Conservation (phyloP, 2,888 invertebrate genomes). For the Mellilla xanthometata region DNA sequence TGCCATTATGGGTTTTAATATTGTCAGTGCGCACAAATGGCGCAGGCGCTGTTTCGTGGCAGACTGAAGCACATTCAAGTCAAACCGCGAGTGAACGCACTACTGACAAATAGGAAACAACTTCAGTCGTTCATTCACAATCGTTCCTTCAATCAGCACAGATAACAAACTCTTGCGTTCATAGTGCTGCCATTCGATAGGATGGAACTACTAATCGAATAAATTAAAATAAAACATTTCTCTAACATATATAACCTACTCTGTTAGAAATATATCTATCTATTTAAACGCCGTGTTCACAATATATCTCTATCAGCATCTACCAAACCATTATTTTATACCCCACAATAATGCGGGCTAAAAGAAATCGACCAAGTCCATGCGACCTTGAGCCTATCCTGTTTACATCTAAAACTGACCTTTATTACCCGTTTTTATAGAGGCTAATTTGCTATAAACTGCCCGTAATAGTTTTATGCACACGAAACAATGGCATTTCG, state of each 20-base stretch:
- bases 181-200: too few relatives aligned
- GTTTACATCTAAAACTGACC: conserved; percentile 15
- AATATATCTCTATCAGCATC: conserved; percentile 2
- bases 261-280: not conserved
- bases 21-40: too few relatives aligned
- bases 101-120: too few relatives aligned
- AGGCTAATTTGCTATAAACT: conserved; percentile 21
- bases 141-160: too few relatives aligned
- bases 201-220: too few relatives aligned
- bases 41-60: too few relatives aligned
- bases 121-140: too few relatives aligned
- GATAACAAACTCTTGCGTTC: too few relatives aligned
- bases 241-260: not conserved
- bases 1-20: too few relatives aligned
- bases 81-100: too few relatives aligned
- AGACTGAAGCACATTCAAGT: too few relatives aligned
- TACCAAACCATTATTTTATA: conserved; percentile 9
- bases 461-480: conserved; percentile 37
- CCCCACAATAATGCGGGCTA: conserved; percentile 16
- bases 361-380: conserved; percentile 26
- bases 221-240: too few relatives aligned
- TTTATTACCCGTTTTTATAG: conserved; percentile 21
- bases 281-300: not conserved
- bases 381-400: conserved; percentile 40
- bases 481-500: conserved; percentile 52